A percentile compares a stretch with the other conserved stretches of the same genome.
These are phyloP conservation scores for Meriones psammophilus DNA, from an alignment of 2,797 vertebrate genomes.

Conservation along the genomic window DNA sequence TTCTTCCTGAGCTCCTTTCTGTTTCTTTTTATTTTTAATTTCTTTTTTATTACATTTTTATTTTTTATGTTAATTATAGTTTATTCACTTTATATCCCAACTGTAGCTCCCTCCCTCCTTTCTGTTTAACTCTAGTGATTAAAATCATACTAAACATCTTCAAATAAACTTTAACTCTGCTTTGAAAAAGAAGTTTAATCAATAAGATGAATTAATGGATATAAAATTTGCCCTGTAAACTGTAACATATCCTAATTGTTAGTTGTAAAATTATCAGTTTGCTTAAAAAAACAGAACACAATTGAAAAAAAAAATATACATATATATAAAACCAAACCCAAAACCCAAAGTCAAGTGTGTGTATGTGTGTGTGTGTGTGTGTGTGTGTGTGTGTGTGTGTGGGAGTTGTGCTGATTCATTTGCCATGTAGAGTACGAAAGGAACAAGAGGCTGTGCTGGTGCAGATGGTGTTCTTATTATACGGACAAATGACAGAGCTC, in stretches of 20 bases:
- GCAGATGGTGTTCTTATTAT: constrained; percentile 1
- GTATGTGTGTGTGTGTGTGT: background rate
- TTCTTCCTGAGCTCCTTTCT: background rate
- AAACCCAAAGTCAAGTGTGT: background rate
- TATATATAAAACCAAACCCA: background rate
- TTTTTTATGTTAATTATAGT: too few species aligned
- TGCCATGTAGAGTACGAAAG: background rate
- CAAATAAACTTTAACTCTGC: background rate
- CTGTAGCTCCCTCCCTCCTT: background rate
- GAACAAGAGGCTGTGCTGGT: background rate
- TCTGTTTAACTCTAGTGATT: background rate
- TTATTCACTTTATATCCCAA: too few species aligned
- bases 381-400: too few species aligned
- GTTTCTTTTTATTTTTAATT: background rate
- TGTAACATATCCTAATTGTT: background rate
- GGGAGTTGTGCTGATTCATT: background rate
- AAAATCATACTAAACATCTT: background rate
- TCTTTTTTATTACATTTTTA: too few species aligned
- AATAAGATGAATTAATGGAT: constrained; percentile 57
- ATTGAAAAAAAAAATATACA: constrained; percentile 45
- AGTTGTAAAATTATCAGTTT: constrained; percentile 10
- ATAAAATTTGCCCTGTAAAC: constrained; percentile 16
- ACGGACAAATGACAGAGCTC: background rate
- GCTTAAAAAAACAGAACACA: constrained; percentile 18
- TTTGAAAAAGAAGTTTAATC: background rate